phyloP scores from a whole-genome alignment of 1,140 invertebrate species.

The Drosophila mauritiana region DNA sequence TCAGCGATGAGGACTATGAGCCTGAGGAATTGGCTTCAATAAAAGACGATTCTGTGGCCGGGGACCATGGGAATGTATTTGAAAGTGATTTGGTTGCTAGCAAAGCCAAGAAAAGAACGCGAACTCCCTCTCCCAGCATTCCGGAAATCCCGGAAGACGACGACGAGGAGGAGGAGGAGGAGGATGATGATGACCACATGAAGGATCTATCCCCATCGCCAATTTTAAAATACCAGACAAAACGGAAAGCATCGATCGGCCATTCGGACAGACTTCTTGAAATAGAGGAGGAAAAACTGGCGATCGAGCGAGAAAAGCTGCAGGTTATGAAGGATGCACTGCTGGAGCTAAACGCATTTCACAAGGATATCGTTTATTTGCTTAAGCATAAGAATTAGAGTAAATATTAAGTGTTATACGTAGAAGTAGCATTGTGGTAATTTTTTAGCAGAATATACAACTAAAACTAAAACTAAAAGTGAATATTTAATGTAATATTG shows the following conservation, averaged over 20 bases:
- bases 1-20: conserved; percentile 2
- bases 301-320: conserved; percentile 53
- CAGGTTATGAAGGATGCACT: conserved; percentile 61
- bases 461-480: background rate
- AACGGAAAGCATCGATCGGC: background rate
- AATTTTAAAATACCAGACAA: background rate
- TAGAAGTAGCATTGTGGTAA: background rate
- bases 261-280: conserved; percentile 23
- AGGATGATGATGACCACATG: background rate
- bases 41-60: background rate
- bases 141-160: background rate
- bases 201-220: background rate
- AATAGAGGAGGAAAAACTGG: conserved; percentile 61
- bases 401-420: background rate
- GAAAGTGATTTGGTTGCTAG: background rate
- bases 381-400: conserved; percentile 18
- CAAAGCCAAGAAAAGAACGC: background rate
- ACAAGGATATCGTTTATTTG: conserved; percentile 47
- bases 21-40: conserved; percentile 8
- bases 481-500: background rate
- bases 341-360: conserved; percentile 35
- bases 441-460: background rate
- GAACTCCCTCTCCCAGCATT: background rate
- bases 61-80: background rate
- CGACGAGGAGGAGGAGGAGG: background rate